Evolutionary conservation across 2,113 vertebrate species (phyloP).

Genomic region (Tetraodon nigroviridis): DNA sequence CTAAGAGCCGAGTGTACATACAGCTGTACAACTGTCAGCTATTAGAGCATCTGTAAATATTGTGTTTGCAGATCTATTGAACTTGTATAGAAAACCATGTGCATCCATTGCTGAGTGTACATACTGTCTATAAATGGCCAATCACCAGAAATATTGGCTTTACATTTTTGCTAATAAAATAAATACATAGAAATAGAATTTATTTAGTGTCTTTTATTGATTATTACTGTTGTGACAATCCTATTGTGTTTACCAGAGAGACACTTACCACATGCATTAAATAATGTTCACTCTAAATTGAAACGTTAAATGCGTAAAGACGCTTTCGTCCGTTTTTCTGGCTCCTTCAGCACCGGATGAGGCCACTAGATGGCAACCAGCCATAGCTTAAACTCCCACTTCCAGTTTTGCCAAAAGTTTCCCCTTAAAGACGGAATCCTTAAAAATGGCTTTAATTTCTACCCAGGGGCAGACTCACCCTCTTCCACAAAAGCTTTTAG

Average conservation of each 20-base stretch:
- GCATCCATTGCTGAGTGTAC: conserved; percentile 55
- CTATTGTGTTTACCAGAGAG: too few relatives aligned
- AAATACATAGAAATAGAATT: conserved; percentile 13
- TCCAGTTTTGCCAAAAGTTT: conserved; percentile 31
- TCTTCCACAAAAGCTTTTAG: conserved; percentile 73
- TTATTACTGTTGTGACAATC: too few relatives aligned
- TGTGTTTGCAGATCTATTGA: conserved; percentile 46
- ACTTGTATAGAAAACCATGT: conserved; percentile 56
- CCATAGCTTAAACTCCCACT: conserved; percentile 24
- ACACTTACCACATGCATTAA: too few relatives aligned
- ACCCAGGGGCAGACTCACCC: conserved; percentile 59
- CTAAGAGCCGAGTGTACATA: conserved; percentile 27
- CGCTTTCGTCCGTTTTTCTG: too few relatives aligned
- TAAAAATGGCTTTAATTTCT: conserved; percentile 56
- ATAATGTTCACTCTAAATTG: too few relatives aligned
- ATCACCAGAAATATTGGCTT: conserved; percentile 45
- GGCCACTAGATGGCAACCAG: conserved; percentile 69
- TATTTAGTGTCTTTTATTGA: neutral
- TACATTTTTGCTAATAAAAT: conserved; percentile 69
- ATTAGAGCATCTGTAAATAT: conserved; percentile 45
- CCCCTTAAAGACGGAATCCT: conserved; percentile 35
- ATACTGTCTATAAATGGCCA: conserved; percentile 58
- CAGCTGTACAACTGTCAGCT: conserved; percentile 8
- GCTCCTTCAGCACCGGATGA: neutral
- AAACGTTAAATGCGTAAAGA: too few relatives aligned